Conservation (phyloP, 35 echinoderm and acorn worm genomes). For the Ophiothrix spiculata region DNA sequence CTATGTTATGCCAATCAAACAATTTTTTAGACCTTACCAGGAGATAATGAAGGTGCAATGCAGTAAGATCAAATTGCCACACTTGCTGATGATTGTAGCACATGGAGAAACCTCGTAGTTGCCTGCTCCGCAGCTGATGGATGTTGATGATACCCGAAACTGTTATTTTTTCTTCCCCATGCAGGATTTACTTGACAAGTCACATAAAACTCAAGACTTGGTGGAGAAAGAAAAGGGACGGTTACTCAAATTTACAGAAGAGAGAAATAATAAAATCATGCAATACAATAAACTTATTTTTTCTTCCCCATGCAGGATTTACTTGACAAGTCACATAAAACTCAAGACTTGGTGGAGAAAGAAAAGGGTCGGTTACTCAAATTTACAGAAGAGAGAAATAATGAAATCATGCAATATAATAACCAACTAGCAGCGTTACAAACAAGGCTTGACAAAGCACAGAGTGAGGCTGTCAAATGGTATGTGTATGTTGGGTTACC, state of each 20-base stretch:
- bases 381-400: slow-evolving; percentile 97
- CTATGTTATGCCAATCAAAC: too few relatives aligned
- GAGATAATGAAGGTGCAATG: too few relatives aligned
- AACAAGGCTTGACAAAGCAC: slow-evolving; percentile 82
- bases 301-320: slow-evolving; percentile 60
- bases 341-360: slow-evolving; percentile 54
- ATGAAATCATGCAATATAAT: slow-evolving; percentile 92
- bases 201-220: slow-evolving; percentile 36
- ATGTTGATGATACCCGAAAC: too few relatives aligned
- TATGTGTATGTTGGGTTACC: too few relatives aligned
- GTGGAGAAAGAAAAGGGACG: slow-evolving; percentile 54
- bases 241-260: slow-evolving; percentile 88
- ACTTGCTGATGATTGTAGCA: too few relatives aligned
- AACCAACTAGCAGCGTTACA: slow-evolving; percentile 86
- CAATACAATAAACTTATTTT: slow-evolving; percentile 64
- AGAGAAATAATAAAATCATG: slow-evolving; percentile 94
- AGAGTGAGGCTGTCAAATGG: slow-evolving; percentile 99
- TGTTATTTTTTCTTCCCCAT: too few relatives aligned
- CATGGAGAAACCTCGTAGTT: too few relatives aligned
- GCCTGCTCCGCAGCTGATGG: too few relatives aligned
- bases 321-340: slow-evolving; percentile 40
- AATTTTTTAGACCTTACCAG: too few relatives aligned
- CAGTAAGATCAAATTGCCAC: too few relatives aligned
- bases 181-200: slow-evolving; percentile 51
- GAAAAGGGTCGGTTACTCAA: slow-evolving; percentile 58